A percentile compares a stretch with the other conserved stretches of the same genome.
phyloP scores from a whole-genome alignment of 2,888 invertebrate species.

The Julus scandinavius region DNA sequence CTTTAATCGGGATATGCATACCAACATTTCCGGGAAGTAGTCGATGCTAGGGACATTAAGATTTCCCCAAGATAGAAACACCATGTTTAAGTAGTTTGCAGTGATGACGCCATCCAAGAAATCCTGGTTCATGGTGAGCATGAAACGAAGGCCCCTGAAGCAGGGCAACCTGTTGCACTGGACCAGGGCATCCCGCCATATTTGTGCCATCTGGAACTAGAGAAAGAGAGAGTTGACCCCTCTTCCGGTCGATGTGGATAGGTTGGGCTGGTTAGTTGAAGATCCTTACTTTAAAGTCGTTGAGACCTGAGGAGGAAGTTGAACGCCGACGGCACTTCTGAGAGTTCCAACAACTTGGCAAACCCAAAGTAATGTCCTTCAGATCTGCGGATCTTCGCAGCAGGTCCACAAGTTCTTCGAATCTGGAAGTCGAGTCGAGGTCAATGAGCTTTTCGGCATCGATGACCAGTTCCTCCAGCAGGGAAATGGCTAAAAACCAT shows the following conservation, averaged over 20 bases:
- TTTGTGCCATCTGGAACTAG: neutral
- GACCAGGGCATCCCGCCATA: slow-evolving; percentile 46
- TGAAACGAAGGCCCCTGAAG: neutral
- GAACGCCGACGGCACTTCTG: neutral
- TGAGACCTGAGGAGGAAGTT: neutral
- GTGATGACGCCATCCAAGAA: neutral
- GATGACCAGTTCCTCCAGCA: slow-evolving; percentile 3
- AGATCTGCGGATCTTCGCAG: slow-evolving; percentile 18
- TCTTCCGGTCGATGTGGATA: no score
- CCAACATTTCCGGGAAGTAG: slow-evolving; percentile 6
- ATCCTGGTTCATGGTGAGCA: neutral
- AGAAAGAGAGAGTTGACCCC: neutral
- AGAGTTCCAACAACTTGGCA: neutral
- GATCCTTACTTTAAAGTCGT: neutral
- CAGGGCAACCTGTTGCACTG: slow-evolving; percentile 21
- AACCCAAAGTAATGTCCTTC: neutral
- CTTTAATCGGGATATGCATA: neutral
- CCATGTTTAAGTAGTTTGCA: neutral
- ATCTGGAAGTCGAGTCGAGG: neutral
- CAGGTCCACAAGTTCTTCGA: neutral
- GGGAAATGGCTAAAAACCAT: slow-evolving; percentile 1
- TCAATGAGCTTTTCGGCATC: neutral
- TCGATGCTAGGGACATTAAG: neutral
- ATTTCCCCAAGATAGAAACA: neutral
- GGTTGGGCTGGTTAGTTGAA: neutral